Conservation (phyloP, 2,113 vertebrate species). For the Macrotis lagotis region DNA sequence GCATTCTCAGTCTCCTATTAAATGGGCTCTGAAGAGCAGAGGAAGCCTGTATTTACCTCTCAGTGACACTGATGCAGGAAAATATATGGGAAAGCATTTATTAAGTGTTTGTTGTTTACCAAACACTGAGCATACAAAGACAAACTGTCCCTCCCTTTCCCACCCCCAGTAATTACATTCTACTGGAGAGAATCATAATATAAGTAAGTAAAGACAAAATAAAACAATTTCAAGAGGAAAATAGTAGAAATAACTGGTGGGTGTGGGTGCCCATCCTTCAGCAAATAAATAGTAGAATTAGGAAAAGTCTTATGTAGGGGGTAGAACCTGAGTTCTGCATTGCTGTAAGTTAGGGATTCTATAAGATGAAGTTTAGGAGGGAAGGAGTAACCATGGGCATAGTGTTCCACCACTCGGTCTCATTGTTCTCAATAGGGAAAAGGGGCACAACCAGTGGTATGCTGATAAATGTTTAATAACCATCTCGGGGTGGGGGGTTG, state of each 20-base stretch:
- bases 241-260: not conserved
- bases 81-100: not conserved
- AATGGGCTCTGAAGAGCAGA: not conserved
- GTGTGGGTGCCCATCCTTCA: not conserved
- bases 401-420: not conserved
- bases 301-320: not conserved
- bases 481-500: not conserved
- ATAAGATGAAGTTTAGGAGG: not conserved
- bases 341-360: not conserved
- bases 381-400: not conserved
- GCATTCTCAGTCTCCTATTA: not conserved
- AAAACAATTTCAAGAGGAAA: not conserved
- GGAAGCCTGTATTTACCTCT: not conserved
- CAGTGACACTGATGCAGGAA: not conserved
- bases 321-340: not conserved
- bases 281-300: not conserved
- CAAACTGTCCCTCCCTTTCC: not conserved
- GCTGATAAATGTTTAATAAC: not conserved
- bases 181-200: not conserved
- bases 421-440: not conserved
- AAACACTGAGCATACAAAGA: not conserved
- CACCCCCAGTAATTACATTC: not conserved
- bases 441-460: not conserved
- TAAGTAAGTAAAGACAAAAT: not conserved
- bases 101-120: not conserved